Evolutionary conservation across 2,888 invertebrate species (phyloP).

Genomic region (Cerastoderma edule): DNA sequence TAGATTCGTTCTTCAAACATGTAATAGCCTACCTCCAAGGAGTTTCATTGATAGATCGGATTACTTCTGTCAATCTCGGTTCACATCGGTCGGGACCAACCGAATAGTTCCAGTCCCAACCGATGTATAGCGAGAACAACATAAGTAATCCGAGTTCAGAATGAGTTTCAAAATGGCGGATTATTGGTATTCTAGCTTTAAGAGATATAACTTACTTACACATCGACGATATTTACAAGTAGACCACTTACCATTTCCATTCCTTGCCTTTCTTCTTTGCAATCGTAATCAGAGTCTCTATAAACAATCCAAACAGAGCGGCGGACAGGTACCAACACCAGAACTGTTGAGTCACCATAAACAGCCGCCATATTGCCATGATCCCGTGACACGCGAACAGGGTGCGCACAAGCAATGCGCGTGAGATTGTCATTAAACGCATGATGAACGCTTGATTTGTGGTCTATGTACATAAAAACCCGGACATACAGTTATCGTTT

Average conservation of each 20-base stretch:
- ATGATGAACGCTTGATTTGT: constrained; percentile 31
- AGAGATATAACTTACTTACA: no score
- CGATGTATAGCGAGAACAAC: constrained; percentile 9
- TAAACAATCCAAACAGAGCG: constrained; percentile 91
- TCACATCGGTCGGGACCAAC: no score
- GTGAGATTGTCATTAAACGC: constrained; percentile 70
- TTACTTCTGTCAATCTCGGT: no score
- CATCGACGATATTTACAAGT: no score
- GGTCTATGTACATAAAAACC: neutral
- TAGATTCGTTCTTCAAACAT: no score
- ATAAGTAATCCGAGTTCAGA: no score
- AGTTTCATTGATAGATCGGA: no score
- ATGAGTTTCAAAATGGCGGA: no score
- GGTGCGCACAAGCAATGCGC: constrained; percentile 79
- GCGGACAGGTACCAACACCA: constrained; percentile 93
- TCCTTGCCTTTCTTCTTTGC: constrained; percentile 96
- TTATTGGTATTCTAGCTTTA: no score
- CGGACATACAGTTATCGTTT: no score
- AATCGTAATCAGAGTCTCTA: constrained; percentile 95
- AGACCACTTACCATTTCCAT: constrained; percentile 98
- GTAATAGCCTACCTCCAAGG: no score
- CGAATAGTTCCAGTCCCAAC: no score
- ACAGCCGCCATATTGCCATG: constrained; percentile 95
- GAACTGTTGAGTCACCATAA: constrained; percentile 88
- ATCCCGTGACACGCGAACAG: constrained; percentile 90